Percentiles rank a stretch among this genome's conserved stretches.
Evolutionary conservation across 2,797 vertebrate species (phyloP).

Genomic region (Scomberomorus guttatus): DNA sequence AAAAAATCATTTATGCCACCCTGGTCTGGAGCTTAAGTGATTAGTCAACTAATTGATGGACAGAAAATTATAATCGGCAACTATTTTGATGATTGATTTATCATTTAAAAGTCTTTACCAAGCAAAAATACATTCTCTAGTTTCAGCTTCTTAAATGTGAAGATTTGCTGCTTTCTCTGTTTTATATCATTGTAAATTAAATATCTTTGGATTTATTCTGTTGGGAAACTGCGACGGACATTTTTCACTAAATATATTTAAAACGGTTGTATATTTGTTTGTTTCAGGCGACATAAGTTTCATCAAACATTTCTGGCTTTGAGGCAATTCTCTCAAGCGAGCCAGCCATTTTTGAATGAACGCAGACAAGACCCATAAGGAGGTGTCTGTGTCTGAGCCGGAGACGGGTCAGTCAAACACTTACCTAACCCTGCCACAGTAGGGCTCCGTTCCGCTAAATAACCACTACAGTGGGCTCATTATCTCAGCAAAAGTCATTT

Average conservation of each 20-base stretch:
- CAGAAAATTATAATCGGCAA: no score
- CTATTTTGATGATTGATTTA: no score
- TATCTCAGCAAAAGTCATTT: background rate
- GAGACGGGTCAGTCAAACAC: slow-evolving; percentile 52
- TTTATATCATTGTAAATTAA: no score
- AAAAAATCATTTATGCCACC: background rate
- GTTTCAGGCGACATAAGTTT: no score
- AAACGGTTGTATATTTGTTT: no score
- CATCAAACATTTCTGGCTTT: background rate
- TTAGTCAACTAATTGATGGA: background rate
- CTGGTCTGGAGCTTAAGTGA: background rate
- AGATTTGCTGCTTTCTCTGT: no score
- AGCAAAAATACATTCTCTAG: no score
- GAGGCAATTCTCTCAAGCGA: background rate
- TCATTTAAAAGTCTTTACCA: no score
- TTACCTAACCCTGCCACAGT: slow-evolving; percentile 30
- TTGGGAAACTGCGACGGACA: background rate
- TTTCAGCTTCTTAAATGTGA: no score
- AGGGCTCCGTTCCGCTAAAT: slow-evolving; percentile 18
- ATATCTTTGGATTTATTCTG: background rate
- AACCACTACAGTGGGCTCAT: background rate
- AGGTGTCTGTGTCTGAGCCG: background rate
- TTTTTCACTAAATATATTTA: background rate
- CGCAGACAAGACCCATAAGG: slow-evolving; percentile 10
- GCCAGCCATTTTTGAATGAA: background rate